Evolutionary conservation across 2,797 vertebrate genomes (phyloP).

Genomic region (Euthynnus affinis): DNA sequence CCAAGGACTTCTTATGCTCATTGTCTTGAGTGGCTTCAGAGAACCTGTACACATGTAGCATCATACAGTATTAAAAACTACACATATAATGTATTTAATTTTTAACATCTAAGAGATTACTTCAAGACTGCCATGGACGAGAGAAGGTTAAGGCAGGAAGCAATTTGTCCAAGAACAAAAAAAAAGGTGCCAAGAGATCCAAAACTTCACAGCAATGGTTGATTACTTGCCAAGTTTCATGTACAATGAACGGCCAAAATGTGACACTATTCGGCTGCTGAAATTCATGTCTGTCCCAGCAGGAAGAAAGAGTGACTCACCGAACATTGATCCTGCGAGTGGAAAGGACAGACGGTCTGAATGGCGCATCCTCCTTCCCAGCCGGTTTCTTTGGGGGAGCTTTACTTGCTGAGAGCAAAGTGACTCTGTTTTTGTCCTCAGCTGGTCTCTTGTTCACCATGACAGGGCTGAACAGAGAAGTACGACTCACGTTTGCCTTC

Average conservation of each 20-base stretch:
- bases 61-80: background rate
- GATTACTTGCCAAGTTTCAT: background rate
- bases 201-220: background rate
- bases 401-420: slow-evolving; percentile 64
- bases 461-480: slow-evolving; percentile 86
- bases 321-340: slow-evolving; percentile 92
- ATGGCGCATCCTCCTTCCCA: slow-evolving; percentile 72
- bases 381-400: slow-evolving; percentile 64
- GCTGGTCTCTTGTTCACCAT: slow-evolving; percentile 60
- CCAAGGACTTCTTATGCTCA: slow-evolving; percentile 89
- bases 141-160: background rate
- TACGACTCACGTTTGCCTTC: slow-evolving; percentile 61
- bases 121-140: background rate
- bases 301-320: slow-evolving; percentile 76
- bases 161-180: too few species aligned
- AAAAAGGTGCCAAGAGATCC: background rate
- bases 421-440: slow-evolving; percentile 61
- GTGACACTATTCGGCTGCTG: too few species aligned
- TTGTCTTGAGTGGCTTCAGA: slow-evolving; percentile 91
- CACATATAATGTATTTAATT: too few species aligned
- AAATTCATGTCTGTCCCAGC: background rate
- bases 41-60: slow-evolving; percentile 84
- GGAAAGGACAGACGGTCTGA: slow-evolving; percentile 86
- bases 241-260: background rate
- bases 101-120: too few species aligned